A percentile compares a stretch with the other conserved stretches of the same genome.
Evolutionary conservation across 2,888 invertebrate species (phyloP).

Genomic region (Xanthorhoe spadicearia): DNA sequence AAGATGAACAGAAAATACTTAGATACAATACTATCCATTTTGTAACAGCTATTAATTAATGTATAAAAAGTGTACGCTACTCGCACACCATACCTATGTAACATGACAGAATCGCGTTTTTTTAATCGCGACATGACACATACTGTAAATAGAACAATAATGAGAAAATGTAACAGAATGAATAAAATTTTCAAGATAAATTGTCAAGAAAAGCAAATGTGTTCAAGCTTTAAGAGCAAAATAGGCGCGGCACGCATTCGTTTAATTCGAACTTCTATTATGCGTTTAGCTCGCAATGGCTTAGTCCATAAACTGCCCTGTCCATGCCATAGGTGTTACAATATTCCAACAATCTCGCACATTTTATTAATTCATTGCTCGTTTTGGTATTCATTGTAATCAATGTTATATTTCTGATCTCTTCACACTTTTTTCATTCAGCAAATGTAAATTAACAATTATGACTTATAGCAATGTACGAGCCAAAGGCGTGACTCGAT

Average conservation of each 20-base stretch:
- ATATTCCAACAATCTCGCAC: slow-evolving; percentile 79
- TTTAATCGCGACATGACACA: no score
- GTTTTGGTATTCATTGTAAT: slow-evolving; percentile 40
- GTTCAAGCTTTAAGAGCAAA: slow-evolving; percentile 17
- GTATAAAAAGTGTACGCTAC: no score
- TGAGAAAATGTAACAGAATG: no score
- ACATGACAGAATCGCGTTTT: no score
- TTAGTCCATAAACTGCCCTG: slow-evolving; percentile 42
- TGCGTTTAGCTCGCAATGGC: slow-evolving; percentile 48
- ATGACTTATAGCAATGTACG: slow-evolving; percentile 42
- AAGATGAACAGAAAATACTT: no score
- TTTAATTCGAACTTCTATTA: slow-evolving; percentile 34
- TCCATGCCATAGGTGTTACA: slow-evolving; percentile 52
- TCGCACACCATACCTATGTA: no score
- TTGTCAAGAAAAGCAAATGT: slow-evolving; percentile 7
- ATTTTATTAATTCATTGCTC: slow-evolving; percentile 67
- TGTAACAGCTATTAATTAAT: no score
- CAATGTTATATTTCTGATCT: slow-evolving; percentile 45
- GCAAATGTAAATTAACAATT: slow-evolving; percentile 43
- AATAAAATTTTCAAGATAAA: no score
- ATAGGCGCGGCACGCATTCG: slow-evolving; percentile 32
- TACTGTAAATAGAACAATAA: no score
- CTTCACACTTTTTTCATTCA: slow-evolving; percentile 60
- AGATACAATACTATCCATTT: no score
- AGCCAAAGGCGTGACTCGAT: slow-evolving; percentile 58